Base-by-base conservation (phyloP, 2,113 vertebrate species). In the Cochlearius cochlearius region DNA sequence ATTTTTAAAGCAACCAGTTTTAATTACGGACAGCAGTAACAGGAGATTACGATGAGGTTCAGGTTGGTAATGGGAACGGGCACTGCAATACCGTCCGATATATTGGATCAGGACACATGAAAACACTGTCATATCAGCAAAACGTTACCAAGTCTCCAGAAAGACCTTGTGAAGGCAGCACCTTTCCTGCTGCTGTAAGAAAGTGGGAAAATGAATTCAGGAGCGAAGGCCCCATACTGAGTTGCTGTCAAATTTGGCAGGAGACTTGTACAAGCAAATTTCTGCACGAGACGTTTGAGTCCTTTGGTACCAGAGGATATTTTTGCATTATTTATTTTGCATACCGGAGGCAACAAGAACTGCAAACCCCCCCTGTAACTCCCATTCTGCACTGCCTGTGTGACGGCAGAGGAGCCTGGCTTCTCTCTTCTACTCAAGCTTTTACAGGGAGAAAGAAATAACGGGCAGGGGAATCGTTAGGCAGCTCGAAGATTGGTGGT, bases 31-130 rank as follows among this genome's bases (percentile, higher is more conserved):
- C 1, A 36, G 47, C 41, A 74, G 15, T 4, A 63, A 4, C 9
- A 11, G 74, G 43, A 43, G 49, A 12, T 16, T 2, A 5, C 41
- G 38, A 9, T 0, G 72, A 58, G 45, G 86, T 11, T 77, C 15
- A 0, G 32, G 8, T 14, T 19, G 68, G 47, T 5, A 27, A 17
- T 4, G 5, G 82, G 22, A 75, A 55, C 0, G 2, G 55, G 12
- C 66, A 14, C 6, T 2, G 11, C 4, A 10, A 15, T 4, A 10
- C 12, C 0, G 5, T 0, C 19, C 0, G 12, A 1, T 27, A 0
- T 2, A 17, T 0, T 26, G 53, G 63, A 23, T 8, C 36, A 5
- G 75, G 62, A 30, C 39, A 47, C 9, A 2, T 1, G 18, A 18
- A 13, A 23, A 43, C 0, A 1, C 7, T 7, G 0, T 8, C 58